Evolutionary conservation across 1,140 invertebrate species (phyloP).

Genomic region (Vanessa atalanta): DNA sequence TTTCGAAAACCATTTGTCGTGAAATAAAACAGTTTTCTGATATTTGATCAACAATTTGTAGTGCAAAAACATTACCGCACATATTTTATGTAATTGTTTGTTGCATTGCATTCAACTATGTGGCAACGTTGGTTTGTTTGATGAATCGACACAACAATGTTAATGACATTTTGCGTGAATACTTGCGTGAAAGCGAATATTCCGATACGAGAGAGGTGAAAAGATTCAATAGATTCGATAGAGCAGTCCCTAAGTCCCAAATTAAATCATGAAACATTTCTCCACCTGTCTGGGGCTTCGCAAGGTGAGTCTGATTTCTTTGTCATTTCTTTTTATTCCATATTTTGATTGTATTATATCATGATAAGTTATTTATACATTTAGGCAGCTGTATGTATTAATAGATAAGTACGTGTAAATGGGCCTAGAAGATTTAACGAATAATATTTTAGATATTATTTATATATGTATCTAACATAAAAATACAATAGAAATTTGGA

Average conservation of each 20-base stretch:
- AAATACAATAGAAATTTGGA: not conserved
- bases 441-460: no score
- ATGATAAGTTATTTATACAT: conserved; percentile 1
- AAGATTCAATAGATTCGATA: conserved; percentile 77
- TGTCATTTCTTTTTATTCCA: conserved; percentile 32
- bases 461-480: not conserved
- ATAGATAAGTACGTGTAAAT: no score
- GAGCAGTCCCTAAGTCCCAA: conserved; percentile 77
- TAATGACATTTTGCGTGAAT: conserved; percentile 51
- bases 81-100: conserved; percentile 50
- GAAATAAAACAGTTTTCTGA: conserved; percentile 71
- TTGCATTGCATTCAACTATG: conserved; percentile 37
- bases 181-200: conserved; percentile 45
- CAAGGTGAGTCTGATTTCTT: conserved; percentile 52
- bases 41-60: conserved; percentile 63
- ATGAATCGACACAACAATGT: conserved; percentile 46
- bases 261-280: conserved; percentile 78
- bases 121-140: conserved; percentile 38
- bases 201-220: conserved; percentile 51
- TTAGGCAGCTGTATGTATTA: not conserved
- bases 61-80: conserved; percentile 45
- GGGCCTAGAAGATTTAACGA: not conserved
- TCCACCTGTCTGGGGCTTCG: conserved; percentile 63
- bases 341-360: conserved; percentile 20
- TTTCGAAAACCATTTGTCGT: conserved; percentile 69